Base-by-base conservation (phyloP, 2,888 invertebrate species). In the Dryobotodes eremita region DNA sequence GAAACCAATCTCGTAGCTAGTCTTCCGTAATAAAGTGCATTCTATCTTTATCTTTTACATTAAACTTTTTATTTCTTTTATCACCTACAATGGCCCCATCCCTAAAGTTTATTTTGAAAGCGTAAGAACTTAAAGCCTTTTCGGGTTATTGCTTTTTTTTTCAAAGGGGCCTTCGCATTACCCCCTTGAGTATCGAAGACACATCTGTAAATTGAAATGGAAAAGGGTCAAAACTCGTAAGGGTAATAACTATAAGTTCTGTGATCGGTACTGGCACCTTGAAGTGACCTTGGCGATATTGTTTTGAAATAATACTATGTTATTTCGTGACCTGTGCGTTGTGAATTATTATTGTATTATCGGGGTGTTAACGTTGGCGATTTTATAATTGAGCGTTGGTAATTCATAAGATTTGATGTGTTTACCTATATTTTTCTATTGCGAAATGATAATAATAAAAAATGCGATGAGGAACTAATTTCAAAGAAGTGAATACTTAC, bases 141-240 rank as follows among this genome's bases (percentile, higher is more conserved):
- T 93, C 87, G 80, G 89, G 89, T 90, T 93, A 93, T 92, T 92
- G 91, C 92, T 91, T 92, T 93, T 83, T 72, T 81, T 92, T 92
- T 90, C 87, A 88, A 90, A 92, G 88, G 92, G 92, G 90, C 90
- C 89, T 86, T 90, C 87, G 88, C 89, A 92, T 89, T 80, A 87
- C 87, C 92, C 93, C 93, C 92, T 87, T 79, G 94, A 92, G 94
- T 92, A 94, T 92, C 90, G 92, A 92, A 93, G 94, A 94, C 93
- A 93, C 93, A 94, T 94, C 92, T 93, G 92, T 93, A 95, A 95
- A 95, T 94, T 95, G 95, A 95, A 95, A 95, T 93, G 90, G 94
- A 95, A 94, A 94, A 94, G 94, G 95, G 94, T 93, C 92, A 91
- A 92, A 93, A 93, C 92, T 94, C 92, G 92, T 92, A 93, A 92